Percentiles rank a stretch among this genome's conserved stretches.
Conservation (phyloP, 2,797 vertebrate genomes). For the Protosalanx chinensis region DNA sequence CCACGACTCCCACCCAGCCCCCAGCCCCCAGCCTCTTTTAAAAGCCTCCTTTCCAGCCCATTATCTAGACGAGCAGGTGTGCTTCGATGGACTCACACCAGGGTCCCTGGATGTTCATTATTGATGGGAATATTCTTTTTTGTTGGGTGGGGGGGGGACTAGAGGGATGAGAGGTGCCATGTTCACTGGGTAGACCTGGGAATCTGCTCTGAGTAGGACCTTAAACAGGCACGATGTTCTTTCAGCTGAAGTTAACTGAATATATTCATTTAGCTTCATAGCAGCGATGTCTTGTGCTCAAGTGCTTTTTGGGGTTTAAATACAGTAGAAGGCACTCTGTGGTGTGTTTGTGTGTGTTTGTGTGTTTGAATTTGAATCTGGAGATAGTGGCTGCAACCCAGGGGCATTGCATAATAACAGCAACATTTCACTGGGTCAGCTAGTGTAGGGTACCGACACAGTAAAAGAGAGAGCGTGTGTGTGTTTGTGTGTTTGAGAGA, state of each 20-base stretch:
- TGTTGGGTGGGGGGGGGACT: background rate
- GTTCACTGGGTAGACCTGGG: too few species aligned
- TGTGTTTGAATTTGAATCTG: background rate
- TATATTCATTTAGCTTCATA: background rate
- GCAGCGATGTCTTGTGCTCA: background rate
- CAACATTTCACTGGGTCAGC: background rate
- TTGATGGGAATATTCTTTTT: constrained; percentile 44
- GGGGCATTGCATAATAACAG: constrained; percentile 9
- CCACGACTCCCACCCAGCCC: background rate
- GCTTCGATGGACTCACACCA: constrained; percentile 37
- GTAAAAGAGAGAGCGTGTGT: background rate
- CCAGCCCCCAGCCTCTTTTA: constrained; percentile 39
- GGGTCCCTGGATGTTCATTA: constrained; percentile 54
- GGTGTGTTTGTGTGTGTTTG: background rate
- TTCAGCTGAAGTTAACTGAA: background rate
- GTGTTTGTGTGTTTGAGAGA: background rate
- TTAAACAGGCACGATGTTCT: too few species aligned
- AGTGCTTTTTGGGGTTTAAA: background rate
- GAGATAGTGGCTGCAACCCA: background rate
- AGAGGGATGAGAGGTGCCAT: background rate
- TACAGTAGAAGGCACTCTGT: background rate
- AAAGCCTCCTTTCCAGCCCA: constrained; percentile 51
- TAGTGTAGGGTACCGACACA: background rate
- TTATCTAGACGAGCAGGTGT: constrained; percentile 59
- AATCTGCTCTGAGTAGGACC: background rate